Evolutionary conservation across 37 sponge, comb jelly and placozoan species (phyloP).

Genomic region (Ephydatia muelleri): DNA sequence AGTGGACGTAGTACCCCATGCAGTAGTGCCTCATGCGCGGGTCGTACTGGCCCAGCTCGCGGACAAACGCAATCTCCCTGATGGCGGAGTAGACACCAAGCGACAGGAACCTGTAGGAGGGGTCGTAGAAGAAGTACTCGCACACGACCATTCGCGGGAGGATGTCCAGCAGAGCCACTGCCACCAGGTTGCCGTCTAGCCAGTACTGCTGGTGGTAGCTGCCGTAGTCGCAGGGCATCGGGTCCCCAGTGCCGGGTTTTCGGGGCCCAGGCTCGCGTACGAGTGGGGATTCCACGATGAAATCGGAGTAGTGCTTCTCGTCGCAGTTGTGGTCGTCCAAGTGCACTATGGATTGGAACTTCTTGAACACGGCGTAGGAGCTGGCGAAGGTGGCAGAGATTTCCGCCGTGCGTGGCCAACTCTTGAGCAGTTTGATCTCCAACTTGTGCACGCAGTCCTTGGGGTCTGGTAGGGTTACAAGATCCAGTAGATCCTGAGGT

Average conservation of each 20-base stretch:
- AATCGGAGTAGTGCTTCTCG: slow-evolving; percentile 38
- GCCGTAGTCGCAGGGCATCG: slow-evolving; percentile 37
- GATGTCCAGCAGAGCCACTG: slow-evolving; percentile 72
- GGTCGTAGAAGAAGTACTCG: slow-evolving; percentile 80
- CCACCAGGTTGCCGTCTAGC: slow-evolving; percentile 65
- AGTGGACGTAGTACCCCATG: slow-evolving; percentile 91
- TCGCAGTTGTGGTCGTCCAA: slow-evolving; percentile 44
- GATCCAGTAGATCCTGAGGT: slow-evolving; percentile 26
- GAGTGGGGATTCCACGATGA: slow-evolving; percentile 38
- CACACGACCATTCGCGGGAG: slow-evolving; percentile 68
- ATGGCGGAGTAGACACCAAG: slow-evolving; percentile 70
- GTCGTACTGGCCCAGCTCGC: slow-evolving; percentile 17
- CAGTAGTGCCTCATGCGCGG: slow-evolving; percentile 79
- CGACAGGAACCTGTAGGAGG: slow-evolving; percentile 54
- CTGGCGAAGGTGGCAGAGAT: slow-evolving; percentile 27
- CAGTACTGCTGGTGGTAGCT: slow-evolving; percentile 75
- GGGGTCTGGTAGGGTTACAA: slow-evolving; percentile 28
- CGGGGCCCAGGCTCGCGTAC: not conserved
- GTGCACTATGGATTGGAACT: slow-evolving; percentile 66
- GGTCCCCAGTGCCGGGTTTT: slow-evolving; percentile 5
- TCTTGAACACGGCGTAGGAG: slow-evolving; percentile 58
- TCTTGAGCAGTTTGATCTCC: slow-evolving; percentile 28
- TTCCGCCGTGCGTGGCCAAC: not conserved
- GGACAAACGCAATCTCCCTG: slow-evolving; percentile 46
- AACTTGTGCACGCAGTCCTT: slow-evolving; percentile 52